Conservation (phyloP, 2,888 invertebrate genomes). For the Lysandra bellargus region DNA sequence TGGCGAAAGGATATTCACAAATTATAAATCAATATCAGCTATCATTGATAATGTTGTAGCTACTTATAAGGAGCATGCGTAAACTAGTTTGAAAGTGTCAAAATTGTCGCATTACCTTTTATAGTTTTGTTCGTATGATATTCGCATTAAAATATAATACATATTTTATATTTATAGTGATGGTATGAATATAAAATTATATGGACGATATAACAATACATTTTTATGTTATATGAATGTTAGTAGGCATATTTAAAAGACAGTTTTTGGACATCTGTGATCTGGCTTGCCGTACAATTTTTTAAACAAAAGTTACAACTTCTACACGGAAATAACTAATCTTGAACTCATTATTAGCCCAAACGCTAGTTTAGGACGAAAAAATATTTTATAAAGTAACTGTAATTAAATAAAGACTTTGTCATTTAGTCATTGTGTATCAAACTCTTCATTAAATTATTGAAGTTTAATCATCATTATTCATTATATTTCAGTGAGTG, state of each 20-base stretch:
- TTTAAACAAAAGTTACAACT: too few species aligned
- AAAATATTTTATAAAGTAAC: too few species aligned
- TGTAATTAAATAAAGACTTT: too few species aligned
- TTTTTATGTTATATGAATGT: background rate
- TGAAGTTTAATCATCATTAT: too few species aligned
- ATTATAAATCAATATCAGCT: conserved; percentile 25
- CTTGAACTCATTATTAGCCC: too few species aligned
- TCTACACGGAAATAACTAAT: too few species aligned
- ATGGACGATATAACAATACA: background rate
- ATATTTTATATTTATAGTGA: background rate
- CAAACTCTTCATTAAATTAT: too few species aligned
- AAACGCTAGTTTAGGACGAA: too few species aligned
- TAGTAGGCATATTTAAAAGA: background rate
- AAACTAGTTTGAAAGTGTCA: conserved; percentile 11
- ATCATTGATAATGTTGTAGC: background rate
- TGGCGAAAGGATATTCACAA: background rate
- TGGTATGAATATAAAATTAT: background rate
- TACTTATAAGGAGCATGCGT: background rate
- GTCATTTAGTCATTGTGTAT: too few species aligned
- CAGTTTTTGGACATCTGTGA: background rate
- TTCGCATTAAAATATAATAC: background rate
- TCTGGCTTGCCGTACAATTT: background rate
- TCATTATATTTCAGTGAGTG: too few species aligned
- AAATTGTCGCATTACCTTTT: conserved; percentile 5
- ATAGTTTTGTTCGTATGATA: background rate